These are phyloP conservation scores for Sclerurus mexicanus DNA, from an alignment of 2,113 vertebrate species.

Conservation along the genomic window DNA sequence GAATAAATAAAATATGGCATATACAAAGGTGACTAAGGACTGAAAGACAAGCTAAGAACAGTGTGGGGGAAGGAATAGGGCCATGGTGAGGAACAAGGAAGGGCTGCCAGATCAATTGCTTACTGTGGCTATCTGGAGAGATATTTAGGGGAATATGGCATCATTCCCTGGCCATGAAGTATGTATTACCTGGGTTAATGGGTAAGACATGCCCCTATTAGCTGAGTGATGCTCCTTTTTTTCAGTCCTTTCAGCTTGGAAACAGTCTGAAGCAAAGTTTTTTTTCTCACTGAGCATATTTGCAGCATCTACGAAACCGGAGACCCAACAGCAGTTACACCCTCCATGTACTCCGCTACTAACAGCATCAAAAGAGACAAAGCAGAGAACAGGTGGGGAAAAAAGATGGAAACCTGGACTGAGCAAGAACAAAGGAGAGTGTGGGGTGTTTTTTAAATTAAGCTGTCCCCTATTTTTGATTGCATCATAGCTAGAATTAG, in stretches of 20 bases:
- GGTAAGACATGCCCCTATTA: neutral
- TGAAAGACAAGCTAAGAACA: neutral
- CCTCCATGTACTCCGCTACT: neutral
- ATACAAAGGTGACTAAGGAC: conserved; percentile 16
- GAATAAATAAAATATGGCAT: conserved; percentile 12
- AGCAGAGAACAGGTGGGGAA: neutral
- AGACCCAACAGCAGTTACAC: neutral
- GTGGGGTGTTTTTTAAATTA: neutral
- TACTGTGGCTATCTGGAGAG: neutral
- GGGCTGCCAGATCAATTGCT: neutral
- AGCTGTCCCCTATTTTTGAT: conserved; percentile 6
- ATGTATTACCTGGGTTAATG: neutral
- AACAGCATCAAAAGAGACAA: neutral
- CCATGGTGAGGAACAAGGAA: neutral
- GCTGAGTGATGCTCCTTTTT: neutral
- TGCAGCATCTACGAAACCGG: neutral
- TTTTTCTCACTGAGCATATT: neutral
- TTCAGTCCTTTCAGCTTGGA: neutral
- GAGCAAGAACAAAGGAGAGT: neutral
- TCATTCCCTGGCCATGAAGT: neutral
- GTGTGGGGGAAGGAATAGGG: neutral
- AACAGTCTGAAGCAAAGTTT: neutral
- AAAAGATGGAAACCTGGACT: neutral
- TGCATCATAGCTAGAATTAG: conserved; percentile 30
- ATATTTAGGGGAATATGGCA: neutral